Evolutionary conservation across 2,797 vertebrate species (phyloP).

Genomic region (Nannoperca australis): DNA sequence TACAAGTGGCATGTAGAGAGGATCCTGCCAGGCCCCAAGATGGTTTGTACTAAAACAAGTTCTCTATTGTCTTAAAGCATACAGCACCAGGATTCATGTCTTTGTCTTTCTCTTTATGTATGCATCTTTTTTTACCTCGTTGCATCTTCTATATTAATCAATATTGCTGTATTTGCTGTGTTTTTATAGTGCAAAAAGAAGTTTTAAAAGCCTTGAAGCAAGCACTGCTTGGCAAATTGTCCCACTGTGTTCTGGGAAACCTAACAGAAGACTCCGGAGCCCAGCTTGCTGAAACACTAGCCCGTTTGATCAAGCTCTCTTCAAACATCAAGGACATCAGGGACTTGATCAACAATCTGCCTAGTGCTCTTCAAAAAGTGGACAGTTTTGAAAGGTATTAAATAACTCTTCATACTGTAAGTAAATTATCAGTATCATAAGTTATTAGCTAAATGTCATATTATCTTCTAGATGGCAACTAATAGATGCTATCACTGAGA

Average conservation of each 20-base stretch:
- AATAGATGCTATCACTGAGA: constrained; percentile 86
- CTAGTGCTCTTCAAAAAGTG: constrained; percentile 80
- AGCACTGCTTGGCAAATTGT: constrained; percentile 84
- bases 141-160: constrained; percentile 3
- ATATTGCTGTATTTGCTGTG: background rate
- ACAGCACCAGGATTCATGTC: background rate
- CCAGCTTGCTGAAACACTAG: constrained; percentile 79
- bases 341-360: constrained; percentile 82
- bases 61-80: background rate
- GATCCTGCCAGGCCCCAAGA: constrained; percentile 79
- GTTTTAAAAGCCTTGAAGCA: constrained; percentile 83
- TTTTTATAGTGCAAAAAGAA: constrained; percentile 76
- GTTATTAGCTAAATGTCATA: background rate
- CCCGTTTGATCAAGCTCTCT: constrained; percentile 83
- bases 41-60: constrained; percentile 78
- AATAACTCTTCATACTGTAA: background rate
- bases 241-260: constrained; percentile 66
- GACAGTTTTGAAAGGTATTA: constrained; percentile 84
- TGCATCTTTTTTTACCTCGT: background rate
- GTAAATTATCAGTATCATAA: background rate
- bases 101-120: no score
- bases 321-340: constrained; percentile 73
- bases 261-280: constrained; percentile 12
- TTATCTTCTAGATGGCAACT: constrained; percentile 88
- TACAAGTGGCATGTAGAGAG: constrained; percentile 75